Conservation (phyloP, 2,888 invertebrate species). For the Dugesia japonica region DNA sequence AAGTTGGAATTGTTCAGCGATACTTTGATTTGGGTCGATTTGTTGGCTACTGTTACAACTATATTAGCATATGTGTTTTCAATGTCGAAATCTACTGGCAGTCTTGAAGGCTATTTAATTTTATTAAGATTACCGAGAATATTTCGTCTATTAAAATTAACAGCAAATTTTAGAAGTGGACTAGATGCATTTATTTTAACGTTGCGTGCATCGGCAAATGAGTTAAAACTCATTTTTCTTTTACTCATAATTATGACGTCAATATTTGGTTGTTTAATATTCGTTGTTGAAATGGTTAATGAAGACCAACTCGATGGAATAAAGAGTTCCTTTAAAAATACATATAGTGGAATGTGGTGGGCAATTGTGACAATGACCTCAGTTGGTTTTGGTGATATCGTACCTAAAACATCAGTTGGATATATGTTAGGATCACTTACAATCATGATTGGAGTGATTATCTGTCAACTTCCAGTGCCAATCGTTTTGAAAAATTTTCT, state of each 20-base stretch:
- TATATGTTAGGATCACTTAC: not conserved
- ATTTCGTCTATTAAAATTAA: not conserved
- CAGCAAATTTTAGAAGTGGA: not conserved
- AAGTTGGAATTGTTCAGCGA: not conserved
- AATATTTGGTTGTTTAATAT: not conserved
- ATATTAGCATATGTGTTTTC: not conserved
- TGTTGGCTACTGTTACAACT: not conserved
- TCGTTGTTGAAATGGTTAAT: slow-evolving; percentile 8
- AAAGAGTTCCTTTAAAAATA: not conserved
- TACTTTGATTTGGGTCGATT: not conserved
- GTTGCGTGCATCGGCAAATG: not conserved
- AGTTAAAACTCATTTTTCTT: not conserved
- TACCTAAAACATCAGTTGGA: not conserved
- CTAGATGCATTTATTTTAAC: not conserved
- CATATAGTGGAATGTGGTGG: not conserved
- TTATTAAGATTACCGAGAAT: not conserved
- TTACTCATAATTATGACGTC: not conserved
- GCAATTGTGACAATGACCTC: not conserved
- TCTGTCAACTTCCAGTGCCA: not conserved
- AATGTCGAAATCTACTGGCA: not conserved
- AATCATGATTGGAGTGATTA: not conserved
- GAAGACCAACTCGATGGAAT: not conserved
- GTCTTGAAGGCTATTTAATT: not conserved
- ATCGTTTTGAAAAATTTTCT: not conserved
- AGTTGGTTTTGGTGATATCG: not conserved